A percentile compares a stretch with the other conserved stretches of the same genome.
These are phyloP conservation scores for Netelia melanura DNA, from an alignment of 2,888 invertebrate species.

Conservation along the genomic window DNA sequence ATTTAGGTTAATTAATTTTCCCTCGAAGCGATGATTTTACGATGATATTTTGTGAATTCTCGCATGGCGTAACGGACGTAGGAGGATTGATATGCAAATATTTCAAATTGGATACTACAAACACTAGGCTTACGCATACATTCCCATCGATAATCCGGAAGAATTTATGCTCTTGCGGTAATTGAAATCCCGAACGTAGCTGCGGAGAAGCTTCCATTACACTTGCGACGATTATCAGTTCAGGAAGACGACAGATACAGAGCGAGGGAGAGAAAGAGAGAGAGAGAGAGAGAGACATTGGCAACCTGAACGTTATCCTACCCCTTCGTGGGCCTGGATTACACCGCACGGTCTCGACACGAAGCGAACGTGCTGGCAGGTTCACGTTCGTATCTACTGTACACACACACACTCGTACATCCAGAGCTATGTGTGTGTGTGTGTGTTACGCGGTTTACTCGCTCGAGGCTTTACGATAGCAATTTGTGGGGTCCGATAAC, in stretches of 20 bases:
- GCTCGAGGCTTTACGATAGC: constrained; percentile 43
- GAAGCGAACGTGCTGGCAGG: constrained; percentile 43
- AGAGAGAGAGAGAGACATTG: background rate
- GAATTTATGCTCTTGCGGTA: constrained; percentile 25
- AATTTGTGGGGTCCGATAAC: constrained; percentile 59
- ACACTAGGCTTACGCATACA: constrained; percentile 20
- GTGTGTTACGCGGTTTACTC: background rate
- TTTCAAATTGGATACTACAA: constrained; percentile 7
- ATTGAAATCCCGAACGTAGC: constrained; percentile 49
- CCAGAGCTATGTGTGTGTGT: background rate
- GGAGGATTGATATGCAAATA: too few relatives aligned
- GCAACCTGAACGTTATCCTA: constrained; percentile 49
- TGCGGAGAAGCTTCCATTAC: constrained; percentile 27
- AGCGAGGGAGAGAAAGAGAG: constrained; percentile 1
- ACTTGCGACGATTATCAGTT: constrained; percentile 56
- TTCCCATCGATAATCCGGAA: constrained; percentile 24
- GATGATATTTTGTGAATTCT: too few relatives aligned
- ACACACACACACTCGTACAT: constrained; percentile 2
- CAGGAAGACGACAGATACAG: constrained; percentile 47
- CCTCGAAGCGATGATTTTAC: too few relatives aligned
- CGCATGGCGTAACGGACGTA: too few relatives aligned
- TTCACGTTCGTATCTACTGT: constrained; percentile 42
- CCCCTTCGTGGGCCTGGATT: constrained; percentile 47
- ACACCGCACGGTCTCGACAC: constrained; percentile 1
- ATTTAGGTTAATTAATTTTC: too few relatives aligned